Percentiles rank a stretch among this genome's conserved stretches.
These are phyloP conservation scores for Squalus acanthias DNA, from an alignment of 2,797 vertebrate genomes.

Conservation along the genomic window DNA sequence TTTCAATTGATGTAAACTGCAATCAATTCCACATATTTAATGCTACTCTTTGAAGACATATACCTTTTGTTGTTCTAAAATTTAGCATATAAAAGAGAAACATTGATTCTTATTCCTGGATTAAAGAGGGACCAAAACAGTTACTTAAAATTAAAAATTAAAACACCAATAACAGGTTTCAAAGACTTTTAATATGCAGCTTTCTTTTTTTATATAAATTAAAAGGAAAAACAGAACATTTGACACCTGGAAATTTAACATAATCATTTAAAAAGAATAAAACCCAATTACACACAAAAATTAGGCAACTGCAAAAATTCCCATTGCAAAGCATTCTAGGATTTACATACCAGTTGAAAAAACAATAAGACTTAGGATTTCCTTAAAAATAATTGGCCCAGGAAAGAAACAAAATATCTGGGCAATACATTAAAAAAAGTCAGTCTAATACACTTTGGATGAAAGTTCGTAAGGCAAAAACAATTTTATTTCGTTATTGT, in stretches of 20 bases:
- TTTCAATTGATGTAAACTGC: neutral
- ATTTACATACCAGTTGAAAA: constrained; percentile 39
- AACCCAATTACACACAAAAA: constrained; percentile 35
- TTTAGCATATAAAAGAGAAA: neutral
- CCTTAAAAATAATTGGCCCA: constrained; percentile 13
- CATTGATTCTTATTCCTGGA: constrained; percentile 3
- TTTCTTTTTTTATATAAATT: constrained; percentile 38
- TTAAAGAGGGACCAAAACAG: neutral
- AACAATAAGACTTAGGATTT: neutral
- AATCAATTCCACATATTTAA: neutral
- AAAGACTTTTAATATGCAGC: constrained; percentile 34
- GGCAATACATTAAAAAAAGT: constrained; percentile 21
- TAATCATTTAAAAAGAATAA: constrained; percentile 35
- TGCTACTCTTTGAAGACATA: neutral
- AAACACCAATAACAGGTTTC: constrained; percentile 15
- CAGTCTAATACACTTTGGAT: constrained; percentile 34
- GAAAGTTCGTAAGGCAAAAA: constrained; percentile 31
- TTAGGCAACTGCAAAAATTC: constrained; percentile 24
- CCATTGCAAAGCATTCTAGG: constrained; percentile 34
- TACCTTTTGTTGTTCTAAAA: neutral
- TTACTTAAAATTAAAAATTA: neutral
- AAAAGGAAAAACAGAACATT: constrained; percentile 32
- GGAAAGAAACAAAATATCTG: constrained; percentile 26
- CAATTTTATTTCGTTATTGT: constrained; percentile 12
- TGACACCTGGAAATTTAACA: constrained; percentile 35